Percentiles rank a stretch among this genome's conserved stretches.
Evolutionary conservation across 2,888 invertebrate genomes (phyloP).

Genomic region (Alitta virens): DNA sequence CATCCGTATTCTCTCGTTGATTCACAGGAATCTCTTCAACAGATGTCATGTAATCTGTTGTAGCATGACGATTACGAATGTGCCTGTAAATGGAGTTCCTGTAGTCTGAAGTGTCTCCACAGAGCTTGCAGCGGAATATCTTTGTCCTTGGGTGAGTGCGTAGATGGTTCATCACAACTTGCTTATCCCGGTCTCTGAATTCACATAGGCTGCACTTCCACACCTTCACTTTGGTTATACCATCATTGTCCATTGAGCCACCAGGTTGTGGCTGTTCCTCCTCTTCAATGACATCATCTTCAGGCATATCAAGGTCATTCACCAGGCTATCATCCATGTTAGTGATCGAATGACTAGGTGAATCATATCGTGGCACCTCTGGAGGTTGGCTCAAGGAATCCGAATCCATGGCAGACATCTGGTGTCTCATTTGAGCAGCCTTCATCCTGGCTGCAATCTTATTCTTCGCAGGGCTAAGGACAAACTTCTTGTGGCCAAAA

Average conservation of each 20-base stretch:
- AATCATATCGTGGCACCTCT: neutral
- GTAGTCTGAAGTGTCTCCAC: conserved; percentile 55
- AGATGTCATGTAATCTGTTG: conserved; percentile 28
- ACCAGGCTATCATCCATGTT: neutral
- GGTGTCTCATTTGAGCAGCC: neutral
- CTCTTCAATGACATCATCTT: neutral
- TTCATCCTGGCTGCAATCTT: neutral
- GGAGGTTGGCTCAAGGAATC: neutral
- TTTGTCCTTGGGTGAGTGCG: conserved; percentile 29
- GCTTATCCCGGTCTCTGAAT: conserved; percentile 59
- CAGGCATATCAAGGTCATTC: neutral
- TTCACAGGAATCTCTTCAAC: conserved; percentile 7
- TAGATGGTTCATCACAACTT: conserved; percentile 45
- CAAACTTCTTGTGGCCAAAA: conserved; percentile 30
- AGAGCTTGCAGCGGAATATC: conserved; percentile 45
- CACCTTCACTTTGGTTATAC: conserved; percentile 21
- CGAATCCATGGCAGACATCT: neutral
- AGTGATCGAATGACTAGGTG: neutral
- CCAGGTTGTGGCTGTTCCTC: neutral
- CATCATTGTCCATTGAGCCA: neutral
- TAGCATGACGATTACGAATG: conserved; percentile 37
- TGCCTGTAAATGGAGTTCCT: conserved; percentile 55
- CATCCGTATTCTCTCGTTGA: neutral
- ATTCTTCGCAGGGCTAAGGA: conserved; percentile 23
- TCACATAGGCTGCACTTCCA: conserved; percentile 88